phyloP scores from a whole-genome alignment of 1,140 invertebrate species.

The Limonius californicus region DNA sequence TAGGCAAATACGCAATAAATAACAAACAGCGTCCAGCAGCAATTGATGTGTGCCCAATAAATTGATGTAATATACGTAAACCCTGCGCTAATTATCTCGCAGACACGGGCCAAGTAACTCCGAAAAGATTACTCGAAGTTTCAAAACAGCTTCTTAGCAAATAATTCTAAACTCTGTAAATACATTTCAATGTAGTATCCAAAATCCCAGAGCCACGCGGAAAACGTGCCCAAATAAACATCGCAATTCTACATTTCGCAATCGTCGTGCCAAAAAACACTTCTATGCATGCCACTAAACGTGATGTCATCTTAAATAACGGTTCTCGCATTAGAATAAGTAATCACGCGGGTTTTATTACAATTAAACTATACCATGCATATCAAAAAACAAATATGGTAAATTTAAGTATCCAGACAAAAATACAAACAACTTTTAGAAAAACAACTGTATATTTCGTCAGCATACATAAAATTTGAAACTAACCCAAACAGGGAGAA shows the following conservation, averaged over 20 bases:
- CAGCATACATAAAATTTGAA: too few relatives aligned
- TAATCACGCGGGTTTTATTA: background rate
- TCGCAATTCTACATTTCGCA: constrained; percentile 2
- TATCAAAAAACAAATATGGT: too few relatives aligned
- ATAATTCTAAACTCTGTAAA: background rate
- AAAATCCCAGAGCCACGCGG: background rate
- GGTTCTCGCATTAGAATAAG: too few relatives aligned
- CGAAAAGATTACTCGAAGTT: background rate
- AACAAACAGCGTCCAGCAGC: too few relatives aligned
- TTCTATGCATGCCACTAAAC: background rate
- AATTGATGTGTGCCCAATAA: too few relatives aligned
- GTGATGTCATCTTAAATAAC: background rate
- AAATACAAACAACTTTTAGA: too few relatives aligned
- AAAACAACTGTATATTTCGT: too few relatives aligned
- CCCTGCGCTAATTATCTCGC: background rate
- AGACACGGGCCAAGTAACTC: background rate
- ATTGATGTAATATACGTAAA: too few relatives aligned
- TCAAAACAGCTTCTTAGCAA: background rate
- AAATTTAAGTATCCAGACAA: too few relatives aligned
- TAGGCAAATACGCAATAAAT: too few relatives aligned
- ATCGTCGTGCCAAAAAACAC: background rate
- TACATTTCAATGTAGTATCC: background rate
- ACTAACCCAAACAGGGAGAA: too few relatives aligned
- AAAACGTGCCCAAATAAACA: constrained; percentile 6
- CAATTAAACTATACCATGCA: too few relatives aligned